Conservation (phyloP, 2,797 vertebrate genomes). For the Gobio occitaniae region DNA sequence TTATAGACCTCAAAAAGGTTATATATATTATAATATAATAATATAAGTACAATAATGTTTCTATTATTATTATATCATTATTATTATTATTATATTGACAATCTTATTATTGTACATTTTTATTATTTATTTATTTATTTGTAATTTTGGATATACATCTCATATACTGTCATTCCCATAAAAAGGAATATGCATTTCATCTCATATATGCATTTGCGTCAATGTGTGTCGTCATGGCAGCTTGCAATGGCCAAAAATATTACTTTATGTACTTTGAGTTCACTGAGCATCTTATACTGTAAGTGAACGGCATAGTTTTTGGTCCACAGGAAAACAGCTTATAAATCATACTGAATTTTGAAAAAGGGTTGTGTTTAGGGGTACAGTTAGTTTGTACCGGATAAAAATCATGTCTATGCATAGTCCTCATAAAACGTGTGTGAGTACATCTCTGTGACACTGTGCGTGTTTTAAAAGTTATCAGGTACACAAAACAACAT, state of each 20-base stretch:
- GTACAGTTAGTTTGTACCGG: neutral
- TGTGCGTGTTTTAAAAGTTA: neutral
- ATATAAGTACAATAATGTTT: neutral
- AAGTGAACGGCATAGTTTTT: neutral
- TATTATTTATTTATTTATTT: neutral
- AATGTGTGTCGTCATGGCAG: neutral
- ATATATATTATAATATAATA: neutral
- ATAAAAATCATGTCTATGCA: neutral
- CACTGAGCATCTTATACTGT: neutral
- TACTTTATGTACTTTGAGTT: neutral
- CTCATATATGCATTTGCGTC: neutral
- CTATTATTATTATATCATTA: neutral
- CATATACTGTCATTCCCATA: neutral
- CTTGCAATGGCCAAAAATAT: neutral
- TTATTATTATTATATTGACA: neutral
- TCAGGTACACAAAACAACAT: constrained; percentile 39
- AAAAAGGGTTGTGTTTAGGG: neutral
- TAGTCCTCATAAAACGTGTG: neutral
- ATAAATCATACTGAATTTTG: neutral
- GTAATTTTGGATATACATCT: neutral
- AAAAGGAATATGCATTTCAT: neutral
- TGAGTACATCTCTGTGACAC: neutral
- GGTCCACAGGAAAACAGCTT: neutral
- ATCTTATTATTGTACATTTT: neutral
- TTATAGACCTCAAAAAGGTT: neutral